phyloP scores from a whole-genome alignment of 2,888 invertebrate species.

The Hypomecis atomaria region DNA sequence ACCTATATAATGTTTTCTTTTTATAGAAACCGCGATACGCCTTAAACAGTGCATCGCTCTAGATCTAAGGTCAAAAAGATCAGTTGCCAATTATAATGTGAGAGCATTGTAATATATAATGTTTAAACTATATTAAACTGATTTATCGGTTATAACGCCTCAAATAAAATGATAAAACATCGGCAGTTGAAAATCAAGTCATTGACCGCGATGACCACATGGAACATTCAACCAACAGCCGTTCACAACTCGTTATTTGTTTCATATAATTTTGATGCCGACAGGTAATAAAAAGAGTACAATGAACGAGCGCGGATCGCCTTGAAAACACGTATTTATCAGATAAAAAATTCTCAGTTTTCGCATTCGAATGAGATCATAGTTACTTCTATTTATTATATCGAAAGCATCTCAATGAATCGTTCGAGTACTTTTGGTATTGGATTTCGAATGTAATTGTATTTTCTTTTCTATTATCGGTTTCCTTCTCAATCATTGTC shows the following conservation, averaged over 20 bases:
- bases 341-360: conserved; percentile 45
- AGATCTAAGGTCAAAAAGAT: conserved; percentile 19
- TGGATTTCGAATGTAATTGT: conserved; percentile 11
- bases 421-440: conserved; percentile 22
- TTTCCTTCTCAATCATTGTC: conserved; percentile 5
- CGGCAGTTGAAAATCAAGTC: conserved; percentile 26
- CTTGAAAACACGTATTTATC: conserved; percentile 69
- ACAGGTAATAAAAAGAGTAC: conserved; percentile 69
- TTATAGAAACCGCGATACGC: neutral
- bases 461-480: conserved; percentile 18
- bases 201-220: conserved; percentile 28
- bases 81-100: neutral
- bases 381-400: conserved; percentile 36
- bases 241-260: conserved; percentile 53
- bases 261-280: conserved; percentile 54
- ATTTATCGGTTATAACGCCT: conserved; percentile 20
- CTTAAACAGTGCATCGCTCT: conserved; percentile 1
- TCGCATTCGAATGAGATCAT: conserved; percentile 46
- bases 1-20: neutral
- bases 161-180: conserved; percentile 24
- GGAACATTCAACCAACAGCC: conserved; percentile 30
- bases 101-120: neutral
- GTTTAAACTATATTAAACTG: conserved; percentile 17
- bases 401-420: conserved; percentile 19
- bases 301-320: conserved; percentile 75